These are phyloP conservation scores for Mormyrus iriodes DNA, from an alignment of 2,113 vertebrate species.

Conservation along the genomic window DNA sequence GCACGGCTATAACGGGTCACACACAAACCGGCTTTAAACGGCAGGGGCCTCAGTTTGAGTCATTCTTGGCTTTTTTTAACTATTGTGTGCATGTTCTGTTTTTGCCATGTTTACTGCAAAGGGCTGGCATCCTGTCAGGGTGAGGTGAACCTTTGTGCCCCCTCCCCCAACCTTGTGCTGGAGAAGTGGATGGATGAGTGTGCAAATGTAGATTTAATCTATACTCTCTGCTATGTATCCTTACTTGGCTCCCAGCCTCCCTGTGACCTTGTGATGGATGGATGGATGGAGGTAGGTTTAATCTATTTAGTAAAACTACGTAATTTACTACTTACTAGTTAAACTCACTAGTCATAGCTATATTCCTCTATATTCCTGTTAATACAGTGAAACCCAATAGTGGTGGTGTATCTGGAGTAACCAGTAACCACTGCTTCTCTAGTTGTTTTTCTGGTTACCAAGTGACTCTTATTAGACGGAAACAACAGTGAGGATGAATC, in stretches of 20 bases:
- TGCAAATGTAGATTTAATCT: not conserved
- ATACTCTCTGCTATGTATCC: not conserved
- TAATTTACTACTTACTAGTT: not conserved
- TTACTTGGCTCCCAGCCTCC: not conserved
- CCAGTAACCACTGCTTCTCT: not conserved
- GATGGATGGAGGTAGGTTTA: not conserved
- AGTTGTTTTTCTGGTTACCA: not conserved
- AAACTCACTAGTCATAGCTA: not conserved
- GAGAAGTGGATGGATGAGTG: not conserved
- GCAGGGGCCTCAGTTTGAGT: not conserved
- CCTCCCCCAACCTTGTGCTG: not conserved
- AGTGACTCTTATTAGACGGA: not conserved
- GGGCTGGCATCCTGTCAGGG: not conserved
- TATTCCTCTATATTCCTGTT: not conserved
- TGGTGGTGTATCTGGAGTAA: not conserved
- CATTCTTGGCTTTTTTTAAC: not conserved
- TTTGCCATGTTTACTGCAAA: not conserved
- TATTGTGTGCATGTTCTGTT: not conserved
- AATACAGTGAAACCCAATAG: not conserved
- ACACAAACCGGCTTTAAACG: not conserved
- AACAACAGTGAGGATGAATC: not conserved
- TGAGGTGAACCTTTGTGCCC: not conserved
- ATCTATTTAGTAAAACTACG: not conserved
- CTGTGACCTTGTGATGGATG: not conserved
- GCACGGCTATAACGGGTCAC: not conserved